Evolutionary conservation across 2,888 invertebrate species (phyloP), one percentile per base, ranked within the genome.

Genomic region (Thecocarcelia acutangulata): DNA sequence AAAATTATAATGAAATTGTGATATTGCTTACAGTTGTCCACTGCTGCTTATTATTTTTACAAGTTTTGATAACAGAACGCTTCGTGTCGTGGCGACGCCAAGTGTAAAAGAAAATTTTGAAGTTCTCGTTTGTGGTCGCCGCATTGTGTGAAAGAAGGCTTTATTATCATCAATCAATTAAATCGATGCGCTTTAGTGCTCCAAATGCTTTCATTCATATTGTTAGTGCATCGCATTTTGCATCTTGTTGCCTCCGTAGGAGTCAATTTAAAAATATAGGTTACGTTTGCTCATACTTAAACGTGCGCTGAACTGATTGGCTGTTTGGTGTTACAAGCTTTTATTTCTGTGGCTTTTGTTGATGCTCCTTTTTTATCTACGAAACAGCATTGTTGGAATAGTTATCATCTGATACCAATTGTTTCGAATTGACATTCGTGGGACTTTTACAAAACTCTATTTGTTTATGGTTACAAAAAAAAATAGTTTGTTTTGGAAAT

Each of bases 81-180:
- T 2, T 5, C 5, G 24, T 5, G 24, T 24, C 24, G 24, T 24
- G 24, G 24, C 24, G 24, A 24, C 24, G 24, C 5, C 24, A 24
- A 24, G 24, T 24, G 24, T 24, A 24, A 24, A 5, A 24, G 24
- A 24, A 24, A 24, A 24, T 24, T 24, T 24, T 24, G 2, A 24
- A 24, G 24, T 24, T 24, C 5, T 24, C 24, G n/a, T n/a, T 28
- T 54, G n/a, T 54, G 28, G 28, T n/a, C 52, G 24, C 52, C 52
- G 52, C 52, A 8, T 56, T 33, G 52, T 61, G 28, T 11, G 11
- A 12, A 24, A 54, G 46, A 54, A 58, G 58, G 24, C 37, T 37
- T 42, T 72, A 72, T 72, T 72, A 72, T 78, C 52, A 78, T 78
- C 78, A 72, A 78, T 78, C 72, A 78, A 78, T 72, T 72, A 72